Conservation (phyloP, 2,888 invertebrate species). For the Teinopalpus imperialis region DNA sequence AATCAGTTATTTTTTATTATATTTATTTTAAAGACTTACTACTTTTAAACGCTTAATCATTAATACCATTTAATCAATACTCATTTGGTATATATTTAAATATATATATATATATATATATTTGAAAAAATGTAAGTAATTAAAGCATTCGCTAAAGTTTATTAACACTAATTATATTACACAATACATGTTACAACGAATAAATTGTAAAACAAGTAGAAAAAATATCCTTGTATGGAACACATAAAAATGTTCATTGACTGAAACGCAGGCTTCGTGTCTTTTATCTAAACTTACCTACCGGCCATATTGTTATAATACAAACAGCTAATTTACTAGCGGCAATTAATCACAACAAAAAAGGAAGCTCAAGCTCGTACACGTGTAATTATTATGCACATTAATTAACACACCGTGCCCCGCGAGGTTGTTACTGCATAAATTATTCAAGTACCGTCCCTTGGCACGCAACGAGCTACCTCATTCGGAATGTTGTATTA, state of each 20-base stretch:
- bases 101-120: too few relatives aligned
- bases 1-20: too few relatives aligned
- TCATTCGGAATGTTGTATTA: conserved; percentile 33
- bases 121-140: too few relatives aligned
- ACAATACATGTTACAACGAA: too few relatives aligned
- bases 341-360: conserved; percentile 77
- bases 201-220: too few relatives aligned
- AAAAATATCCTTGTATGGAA: too few relatives aligned
- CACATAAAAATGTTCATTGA: conserved; percentile 3
- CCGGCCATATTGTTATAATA: conserved; percentile 43
- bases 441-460: conserved; percentile 60
- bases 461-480: conserved; percentile 56
- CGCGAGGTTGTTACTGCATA: conserved; percentile 55
- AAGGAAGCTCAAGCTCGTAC: conserved; percentile 76
- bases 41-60: too few relatives aligned
- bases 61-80: too few relatives aligned
- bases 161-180: too few relatives aligned
- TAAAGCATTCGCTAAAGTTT: too few relatives aligned
- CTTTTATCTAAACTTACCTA: conserved; percentile 26
- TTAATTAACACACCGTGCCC: conserved; percentile 67
- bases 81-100: too few relatives aligned
- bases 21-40: too few relatives aligned
- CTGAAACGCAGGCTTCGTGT: conserved; percentile 22
- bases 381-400: conserved; percentile 80
- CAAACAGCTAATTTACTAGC: conserved; percentile 65